Conservation (phyloP, 1,140 invertebrate genomes). For the Sipha flava region DNA sequence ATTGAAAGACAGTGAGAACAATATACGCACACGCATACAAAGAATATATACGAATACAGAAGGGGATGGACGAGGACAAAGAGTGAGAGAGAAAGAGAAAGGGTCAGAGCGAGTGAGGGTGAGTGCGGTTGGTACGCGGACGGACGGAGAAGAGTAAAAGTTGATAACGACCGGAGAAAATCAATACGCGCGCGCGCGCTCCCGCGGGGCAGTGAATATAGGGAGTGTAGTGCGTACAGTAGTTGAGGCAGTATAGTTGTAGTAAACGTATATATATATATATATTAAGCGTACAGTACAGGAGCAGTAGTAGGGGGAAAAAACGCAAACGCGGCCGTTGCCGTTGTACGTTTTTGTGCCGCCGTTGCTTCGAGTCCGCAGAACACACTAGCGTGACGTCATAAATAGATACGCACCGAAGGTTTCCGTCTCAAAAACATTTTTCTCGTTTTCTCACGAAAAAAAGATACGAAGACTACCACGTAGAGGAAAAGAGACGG, state of each 20-base stretch:
- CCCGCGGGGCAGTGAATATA: not conserved
- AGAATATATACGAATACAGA: too few species aligned
- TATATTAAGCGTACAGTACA: not conserved
- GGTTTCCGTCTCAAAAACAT: not conserved
- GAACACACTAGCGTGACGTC: not conserved
- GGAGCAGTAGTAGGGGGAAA: not conserved
- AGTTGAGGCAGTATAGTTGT: not conserved
- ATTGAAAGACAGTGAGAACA: not conserved
- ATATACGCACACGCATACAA: not conserved
- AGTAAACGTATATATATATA: too few species aligned
- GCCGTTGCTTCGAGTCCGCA: not conserved
- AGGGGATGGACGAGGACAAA: not conserved
- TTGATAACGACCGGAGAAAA: constrained; percentile 25
- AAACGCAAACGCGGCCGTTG: not conserved
- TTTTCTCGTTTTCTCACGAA: not conserved
- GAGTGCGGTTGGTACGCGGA: not conserved
- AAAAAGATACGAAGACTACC: too few species aligned
- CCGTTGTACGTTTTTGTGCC: not conserved
- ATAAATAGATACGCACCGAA: not conserved
- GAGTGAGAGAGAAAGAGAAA: too few species aligned
- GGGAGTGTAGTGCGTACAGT: not conserved
- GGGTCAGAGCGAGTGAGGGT: not conserved
- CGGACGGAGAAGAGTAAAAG: constrained; percentile 8
- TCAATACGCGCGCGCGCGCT: not conserved
- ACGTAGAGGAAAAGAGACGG: too few species aligned